phyloP scores from a whole-genome alignment of 2,888 invertebrate species.

The Polydrusus tereticollis region DNA sequence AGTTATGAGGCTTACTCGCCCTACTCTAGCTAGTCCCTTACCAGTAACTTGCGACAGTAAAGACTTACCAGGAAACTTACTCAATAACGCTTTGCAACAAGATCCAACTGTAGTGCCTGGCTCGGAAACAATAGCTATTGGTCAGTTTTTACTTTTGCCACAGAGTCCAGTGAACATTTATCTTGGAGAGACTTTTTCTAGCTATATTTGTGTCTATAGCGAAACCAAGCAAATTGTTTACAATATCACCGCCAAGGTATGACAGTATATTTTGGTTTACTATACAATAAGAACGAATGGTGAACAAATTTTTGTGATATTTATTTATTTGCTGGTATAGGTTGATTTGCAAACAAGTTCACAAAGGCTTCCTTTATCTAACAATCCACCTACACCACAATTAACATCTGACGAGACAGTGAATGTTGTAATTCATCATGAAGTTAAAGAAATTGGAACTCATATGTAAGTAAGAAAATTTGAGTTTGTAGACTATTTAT shows the following conservation, averaged over 20 bases:
- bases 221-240: conserved; percentile 88
- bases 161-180: conserved; percentile 99
- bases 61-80: conserved; percentile 86
- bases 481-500: too few species aligned
- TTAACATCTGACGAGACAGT: conserved; percentile 86
- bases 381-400: conserved; percentile 73
- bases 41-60: conserved; percentile 87
- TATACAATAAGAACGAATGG: too few species aligned
- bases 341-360: conserved; percentile 95
- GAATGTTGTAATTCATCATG: conserved; percentile 97
- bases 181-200: conserved; percentile 97
- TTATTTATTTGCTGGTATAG: too few species aligned
- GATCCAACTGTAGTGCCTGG: conserved; percentile 88
- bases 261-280: conserved; percentile 33
- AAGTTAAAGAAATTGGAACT: conserved; percentile 98
- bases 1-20: conserved; percentile 96
- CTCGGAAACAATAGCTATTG: conserved; percentile 85
- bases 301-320: too few species aligned
- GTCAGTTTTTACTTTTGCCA: conserved; percentile 92
- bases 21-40: conserved; percentile 85
- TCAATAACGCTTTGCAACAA: conserved; percentile 82
- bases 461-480: conserved; percentile 93
- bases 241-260: conserved; percentile 86
- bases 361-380: conserved; percentile 86
- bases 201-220: conserved; percentile 97